Evolutionary conservation across 1,140 invertebrate species (phyloP).

Genomic region (Conopomorpha cramerella): DNA sequence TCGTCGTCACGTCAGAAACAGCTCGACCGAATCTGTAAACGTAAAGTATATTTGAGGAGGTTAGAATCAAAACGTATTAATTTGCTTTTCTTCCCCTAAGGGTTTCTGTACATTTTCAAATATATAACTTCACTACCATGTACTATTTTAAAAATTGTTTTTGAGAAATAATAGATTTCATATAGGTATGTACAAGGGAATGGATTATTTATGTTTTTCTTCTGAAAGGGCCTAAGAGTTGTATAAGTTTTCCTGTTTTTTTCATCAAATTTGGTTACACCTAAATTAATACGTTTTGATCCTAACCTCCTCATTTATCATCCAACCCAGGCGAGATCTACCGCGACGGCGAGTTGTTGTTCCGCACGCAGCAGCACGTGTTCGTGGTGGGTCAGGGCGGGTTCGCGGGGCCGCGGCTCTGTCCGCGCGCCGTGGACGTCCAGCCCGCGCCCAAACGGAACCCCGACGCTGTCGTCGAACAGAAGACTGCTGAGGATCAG

Average conservation of each 20-base stretch:
- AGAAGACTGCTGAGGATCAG: constrained; percentile 83
- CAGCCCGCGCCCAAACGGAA: constrained; percentile 69
- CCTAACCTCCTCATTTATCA: background rate
- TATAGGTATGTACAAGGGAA: too few relatives aligned
- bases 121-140: too few relatives aligned
- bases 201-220: too few relatives aligned
- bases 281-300: background rate
- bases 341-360: constrained; percentile 28
- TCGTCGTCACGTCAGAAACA: too few relatives aligned
- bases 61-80: too few relatives aligned
- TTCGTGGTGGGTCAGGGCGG: constrained; percentile 87
- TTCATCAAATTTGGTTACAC: background rate
- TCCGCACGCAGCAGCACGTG: constrained; percentile 49
- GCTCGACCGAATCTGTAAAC: too few relatives aligned
- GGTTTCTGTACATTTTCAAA: too few relatives aligned
- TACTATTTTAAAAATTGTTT: too few relatives aligned
- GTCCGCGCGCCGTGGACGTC: constrained; percentile 67
- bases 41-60: too few relatives aligned
- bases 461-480: constrained; percentile 76
- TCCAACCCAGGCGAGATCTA: constrained; percentile 28
- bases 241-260: too few relatives aligned
- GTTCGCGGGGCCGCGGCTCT: constrained; percentile 83
- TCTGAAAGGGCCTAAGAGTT: background rate
- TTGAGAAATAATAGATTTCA: too few relatives aligned
- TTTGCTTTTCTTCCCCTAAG: too few relatives aligned